Evolutionary conservation across 2,113 vertebrate species (phyloP), one percentile per base, ranked within the genome.

Genomic region (Zonotrichia leucophrys): DNA sequence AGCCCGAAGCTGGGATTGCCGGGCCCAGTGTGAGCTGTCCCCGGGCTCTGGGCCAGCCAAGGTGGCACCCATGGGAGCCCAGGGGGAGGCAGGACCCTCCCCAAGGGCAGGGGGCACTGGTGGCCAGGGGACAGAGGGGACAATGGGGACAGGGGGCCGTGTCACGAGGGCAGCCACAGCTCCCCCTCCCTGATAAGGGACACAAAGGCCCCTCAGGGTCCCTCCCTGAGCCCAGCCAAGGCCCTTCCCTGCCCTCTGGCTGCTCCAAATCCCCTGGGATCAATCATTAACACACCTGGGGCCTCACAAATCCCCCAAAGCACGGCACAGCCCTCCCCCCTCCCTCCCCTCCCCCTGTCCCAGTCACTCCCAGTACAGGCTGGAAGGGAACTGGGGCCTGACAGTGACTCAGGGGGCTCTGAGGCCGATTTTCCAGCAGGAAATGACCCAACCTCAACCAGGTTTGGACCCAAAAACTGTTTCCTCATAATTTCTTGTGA

Each of bases 41-140:
- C 49, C 49, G 15, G 24, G 42, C 42, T 44, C 42, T 44, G 42
- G 42, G 42, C 18, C 42, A 50, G 24, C 14, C 24, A 9, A 46
- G 67, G 69, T 7, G n/a, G 4, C 0, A 0, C 7, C 6, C 10
- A 1, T 47, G 18, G 21, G 11, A 31, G 3, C 9, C 11, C 2
- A 4, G 24, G n/a, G 5, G 21, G 15, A 5, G 4, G 27, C 10
- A 21, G 64, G 47, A 20, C 4, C 55, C 23, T 22, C 46, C 53
- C 33, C 31, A 25, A 17, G 44, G 52, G 3, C 35, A 18, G 7
- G 53, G 8, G 53, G 15, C 19, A 12, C 12, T 12, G 39, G 39
- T 12, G 39, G 39, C 39, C 39, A 41, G 11, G 12, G 39, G 39
- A 41, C 39, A 41, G 39, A 41, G 39, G 39, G 39, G 39, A 41